Evolutionary conservation across 2,113 vertebrate genomes (phyloP).

Genomic region (Polypterus bichir): DNA sequence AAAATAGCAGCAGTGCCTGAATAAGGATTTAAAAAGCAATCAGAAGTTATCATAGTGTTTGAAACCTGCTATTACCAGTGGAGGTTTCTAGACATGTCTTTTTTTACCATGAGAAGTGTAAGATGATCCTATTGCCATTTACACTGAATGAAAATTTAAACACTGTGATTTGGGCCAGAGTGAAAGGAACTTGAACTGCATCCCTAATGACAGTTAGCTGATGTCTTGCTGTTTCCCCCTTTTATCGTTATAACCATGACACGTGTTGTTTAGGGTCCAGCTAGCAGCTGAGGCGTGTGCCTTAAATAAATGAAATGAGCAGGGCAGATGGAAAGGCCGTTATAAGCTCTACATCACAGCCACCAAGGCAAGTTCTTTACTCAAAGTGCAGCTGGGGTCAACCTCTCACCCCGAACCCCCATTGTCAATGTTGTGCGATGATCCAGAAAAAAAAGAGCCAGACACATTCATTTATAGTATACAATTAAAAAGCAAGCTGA

Average conservation of each 20-base stretch:
- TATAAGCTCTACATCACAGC: conserved; percentile 17
- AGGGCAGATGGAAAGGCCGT: conserved; percentile 44
- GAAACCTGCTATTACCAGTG: too few species aligned
- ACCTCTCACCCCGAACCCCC: background rate
- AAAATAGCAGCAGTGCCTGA: too few species aligned
- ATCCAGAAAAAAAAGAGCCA: conserved; percentile 20
- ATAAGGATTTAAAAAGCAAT: too few species aligned
- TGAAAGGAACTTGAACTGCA: too few species aligned
- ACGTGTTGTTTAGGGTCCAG: conserved; percentile 23
- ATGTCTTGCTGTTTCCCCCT: conserved; percentile 29
- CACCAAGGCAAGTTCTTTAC: conserved; percentile 24
- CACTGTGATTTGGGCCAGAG: too few species aligned
- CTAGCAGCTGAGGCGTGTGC: background rate
- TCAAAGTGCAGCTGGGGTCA: conserved; percentile 29
- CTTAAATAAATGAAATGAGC: conserved; percentile 6
- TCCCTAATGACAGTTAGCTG: conserved; percentile 20
- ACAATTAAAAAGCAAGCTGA: conserved; percentile 25
- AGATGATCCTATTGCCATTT: too few species aligned
- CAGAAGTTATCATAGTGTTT: too few species aligned
- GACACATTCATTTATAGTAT: conserved; percentile 26
- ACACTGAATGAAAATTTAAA: too few species aligned
- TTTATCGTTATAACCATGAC: conserved; percentile 26
- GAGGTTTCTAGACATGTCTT: too few species aligned
- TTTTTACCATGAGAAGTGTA: too few species aligned
- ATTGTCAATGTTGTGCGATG: conserved; percentile 9